Base-by-base conservation (phyloP, 2,888 invertebrate genomes). In the Pimpla rufipes region DNA sequence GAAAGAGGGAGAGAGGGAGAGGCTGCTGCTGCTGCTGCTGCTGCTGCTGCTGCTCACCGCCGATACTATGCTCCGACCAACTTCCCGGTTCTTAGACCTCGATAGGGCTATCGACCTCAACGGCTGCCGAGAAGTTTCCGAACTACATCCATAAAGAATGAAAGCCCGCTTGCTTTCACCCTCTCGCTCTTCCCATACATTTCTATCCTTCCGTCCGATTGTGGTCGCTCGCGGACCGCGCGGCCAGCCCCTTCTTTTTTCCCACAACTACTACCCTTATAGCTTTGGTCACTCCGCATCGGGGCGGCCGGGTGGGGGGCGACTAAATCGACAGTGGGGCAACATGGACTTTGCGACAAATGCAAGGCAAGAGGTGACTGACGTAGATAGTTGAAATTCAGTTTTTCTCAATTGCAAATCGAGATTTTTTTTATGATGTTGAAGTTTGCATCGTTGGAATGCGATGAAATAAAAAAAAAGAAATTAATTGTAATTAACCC, bases 61-160 rank as follows among this genome's bases (percentile, higher is more conserved):
- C 73, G 80, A 83, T 80, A 80, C 80, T 80, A 77, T 75, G 78
- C 81, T 81, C 67, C 67, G 71, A 57, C 78, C 67, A 85, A 85
- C 85, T 86, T 86, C 83, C 79, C 79, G 85, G 82, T 86, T 84
- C 78, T 81, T 80, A 81, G 83, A 81, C 77, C 83, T 71, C 81
- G 82, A 84, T 78, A 81, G 84, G 84, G 83, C 86, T 85, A 86
- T 85, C 84, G 86, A 86, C 83, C 84, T 85, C 81, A 62, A 80
- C 85, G 79, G 76, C 84, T 82, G 80, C 76, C 59, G 77, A 67
- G 59, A 84, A 83, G 73, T 86, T 85, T 79, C 71, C 84, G 76
- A 85, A 85, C 83, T 86, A 83, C 83, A 86, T 85, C 81, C 83
- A 83, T 86, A 83, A 85, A 85, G 86, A 85, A 86, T 83, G 83